Evolutionary conservation across 1,140 invertebrate species (phyloP).

Genomic region (Micrasema minimum): DNA sequence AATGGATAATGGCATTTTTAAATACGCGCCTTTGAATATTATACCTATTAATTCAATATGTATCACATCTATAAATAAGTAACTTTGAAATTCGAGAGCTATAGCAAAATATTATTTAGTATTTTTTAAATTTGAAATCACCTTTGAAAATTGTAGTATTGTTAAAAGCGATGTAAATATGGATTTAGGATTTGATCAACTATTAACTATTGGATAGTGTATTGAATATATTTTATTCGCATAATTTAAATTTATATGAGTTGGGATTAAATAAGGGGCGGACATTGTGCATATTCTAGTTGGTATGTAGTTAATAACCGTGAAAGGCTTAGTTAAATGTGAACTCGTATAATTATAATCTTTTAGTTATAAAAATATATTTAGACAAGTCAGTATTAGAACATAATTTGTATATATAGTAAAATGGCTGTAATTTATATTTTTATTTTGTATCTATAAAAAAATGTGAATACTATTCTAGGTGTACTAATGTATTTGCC

Average conservation of each 20-base stretch:
- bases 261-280: neutral
- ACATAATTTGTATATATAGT: constrained; percentile 49
- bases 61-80: too few relatives aligned
- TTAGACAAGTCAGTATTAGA: constrained; percentile 52
- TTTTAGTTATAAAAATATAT: constrained; percentile 42
- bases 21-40: too few relatives aligned
- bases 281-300: neutral
- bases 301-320: neutral
- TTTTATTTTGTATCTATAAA: constrained; percentile 45
- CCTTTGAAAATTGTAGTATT: too few relatives aligned
- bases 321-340: constrained; percentile 33
- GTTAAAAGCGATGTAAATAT: neutral
- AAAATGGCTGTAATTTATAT: constrained; percentile 52
- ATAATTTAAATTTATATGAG: neutral
- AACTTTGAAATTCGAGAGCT: too few relatives aligned
- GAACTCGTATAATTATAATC: constrained; percentile 12
- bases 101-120: too few relatives aligned
- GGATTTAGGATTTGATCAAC: constrained; percentile 1
- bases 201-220: constrained; percentile 5
- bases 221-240: neutral
- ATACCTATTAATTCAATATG: too few relatives aligned
- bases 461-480: neutral
- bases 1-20: too few relatives aligned
- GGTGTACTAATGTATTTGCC: constrained; percentile 6
- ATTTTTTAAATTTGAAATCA: too few relatives aligned